Evolutionary conservation across 2,888 invertebrate genomes (phyloP).

Genomic region (Lycophotia porphyrea): DNA sequence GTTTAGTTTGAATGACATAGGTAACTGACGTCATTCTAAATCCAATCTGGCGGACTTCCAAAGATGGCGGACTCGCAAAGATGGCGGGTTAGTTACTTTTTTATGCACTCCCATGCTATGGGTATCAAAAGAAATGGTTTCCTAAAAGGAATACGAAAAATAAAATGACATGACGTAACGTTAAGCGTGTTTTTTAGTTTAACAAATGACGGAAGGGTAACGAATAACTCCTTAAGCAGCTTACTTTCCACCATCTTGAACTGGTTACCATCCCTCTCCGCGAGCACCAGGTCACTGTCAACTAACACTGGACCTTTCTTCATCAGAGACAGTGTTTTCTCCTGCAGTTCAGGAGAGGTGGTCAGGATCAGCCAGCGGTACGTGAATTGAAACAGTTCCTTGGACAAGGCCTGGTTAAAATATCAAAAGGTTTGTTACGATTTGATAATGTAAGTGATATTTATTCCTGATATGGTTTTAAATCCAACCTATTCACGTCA

Average conservation of each 20-base stretch:
- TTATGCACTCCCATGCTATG: no score
- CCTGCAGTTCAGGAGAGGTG: slow-evolving; percentile 43
- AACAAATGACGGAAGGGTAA: no score
- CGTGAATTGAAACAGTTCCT: slow-evolving; percentile 72
- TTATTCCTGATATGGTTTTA: not conserved
- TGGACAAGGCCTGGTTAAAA: slow-evolving; percentile 67
- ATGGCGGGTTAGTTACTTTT: no score
- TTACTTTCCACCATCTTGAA: slow-evolving; percentile 77
- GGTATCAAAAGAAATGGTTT: no score
- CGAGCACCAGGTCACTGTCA: slow-evolving; percentile 79
- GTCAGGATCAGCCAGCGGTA: slow-evolving; percentile 79
- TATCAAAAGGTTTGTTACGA: not conserved
- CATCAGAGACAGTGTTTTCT: slow-evolving; percentile 56
- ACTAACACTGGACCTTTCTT: slow-evolving; percentile 69
- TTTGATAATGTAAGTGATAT: not conserved
- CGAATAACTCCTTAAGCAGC: no score
- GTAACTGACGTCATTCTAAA: no score
- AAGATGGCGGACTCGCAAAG: no score
- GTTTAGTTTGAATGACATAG: no score
- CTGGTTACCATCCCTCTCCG: slow-evolving; percentile 64
- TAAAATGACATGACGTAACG: no score
- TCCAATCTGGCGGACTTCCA: no score
- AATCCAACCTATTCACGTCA: not conserved
- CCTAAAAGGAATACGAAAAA: no score
- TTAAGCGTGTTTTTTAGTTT: no score